Evolutionary conservation across 2,888 invertebrate species (phyloP), one percentile per base, ranked within the genome.

Genomic region (Erpobdella octoculata): DNA sequence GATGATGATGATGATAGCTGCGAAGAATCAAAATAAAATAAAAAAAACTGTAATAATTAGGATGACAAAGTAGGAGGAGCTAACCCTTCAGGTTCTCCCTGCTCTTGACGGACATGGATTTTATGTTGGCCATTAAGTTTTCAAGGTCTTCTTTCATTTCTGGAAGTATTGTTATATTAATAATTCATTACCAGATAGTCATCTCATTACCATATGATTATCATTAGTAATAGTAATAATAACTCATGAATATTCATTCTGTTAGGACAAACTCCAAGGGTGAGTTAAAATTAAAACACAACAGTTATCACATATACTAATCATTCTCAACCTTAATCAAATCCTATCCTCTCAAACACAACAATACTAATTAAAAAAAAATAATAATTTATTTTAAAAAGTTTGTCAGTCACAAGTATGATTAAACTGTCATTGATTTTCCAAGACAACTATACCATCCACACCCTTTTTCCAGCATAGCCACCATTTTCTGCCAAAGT

Each of bases 121-220:
- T 69, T 15, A 69, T 69, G 31, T 69, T 58, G 33, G 58, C 31
- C 69, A 69, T 69, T 18, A 15, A 36, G 8, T 28, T 53, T 46
- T 69, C 69, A 15, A 69, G 21, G n/a, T 28, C 48, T 35, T 69
- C 69, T n/a, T 69, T 69, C 69, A 69, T 69, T 25, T 69, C 69
- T 69, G 58, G 33, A 33, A 9, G 9, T 48, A 28, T 28, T 6
- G 33, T 1, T n/a, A 8, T 61, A 25, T 6, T 31, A 31, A 31
- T 62, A 8, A 28, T 4, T 15, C n/a, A 31, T n/a, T 12, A 31
- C 25, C 1, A n/a, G 18, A 31, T 58, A 62, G 28, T 15, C 9
- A 8, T 62, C 31, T 62, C 12, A 62, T 28, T n/a, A 1, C 15
- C 8, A 9, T 28, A 5, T 9, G n/a, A 5, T 2, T 31, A 9